Percentiles rank a stretch among this genome's conserved stretches.
These are phyloP conservation scores for Apamea sordens DNA, from an alignment of 2,888 invertebrate species.

Conservation along the genomic window DNA sequence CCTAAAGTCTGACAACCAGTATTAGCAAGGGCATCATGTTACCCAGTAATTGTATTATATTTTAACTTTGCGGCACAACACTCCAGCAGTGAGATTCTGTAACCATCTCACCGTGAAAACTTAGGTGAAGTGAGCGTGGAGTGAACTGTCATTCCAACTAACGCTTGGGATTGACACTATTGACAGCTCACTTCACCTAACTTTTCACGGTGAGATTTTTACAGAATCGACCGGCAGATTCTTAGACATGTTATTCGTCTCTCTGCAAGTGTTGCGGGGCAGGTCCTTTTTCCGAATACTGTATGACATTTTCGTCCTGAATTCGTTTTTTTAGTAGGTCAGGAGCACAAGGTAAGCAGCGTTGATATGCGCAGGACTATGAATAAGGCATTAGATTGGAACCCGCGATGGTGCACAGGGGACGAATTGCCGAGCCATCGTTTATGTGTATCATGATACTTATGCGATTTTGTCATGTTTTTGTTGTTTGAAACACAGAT, in stretches of 20 bases:
- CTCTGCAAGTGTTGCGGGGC: background rate
- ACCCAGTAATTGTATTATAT: background rate
- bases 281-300: background rate
- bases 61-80: background rate
- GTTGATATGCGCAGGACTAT: constrained; percentile 44
- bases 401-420: constrained; percentile 57
- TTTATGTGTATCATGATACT: constrained; percentile 27
- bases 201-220: too few relatives aligned
- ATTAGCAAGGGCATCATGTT: background rate
- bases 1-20: background rate
- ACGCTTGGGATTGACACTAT: too few relatives aligned
- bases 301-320: constrained; percentile 3
- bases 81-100: too few relatives aligned
- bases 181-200: too few relatives aligned
- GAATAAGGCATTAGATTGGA: constrained; percentile 61
- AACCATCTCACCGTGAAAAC: too few relatives aligned
- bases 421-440: constrained; percentile 57
- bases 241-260: background rate
- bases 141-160: too few relatives aligned
- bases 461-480: constrained; percentile 36
- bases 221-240: too few relatives aligned
- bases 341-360: constrained; percentile 34
- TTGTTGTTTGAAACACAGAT: constrained; percentile 21
- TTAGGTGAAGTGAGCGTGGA: too few relatives aligned
- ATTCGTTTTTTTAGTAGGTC: constrained; percentile 48